Evolutionary conservation across 2,113 vertebrate species (phyloP).

Genomic region (Talpa occidentalis): DNA sequence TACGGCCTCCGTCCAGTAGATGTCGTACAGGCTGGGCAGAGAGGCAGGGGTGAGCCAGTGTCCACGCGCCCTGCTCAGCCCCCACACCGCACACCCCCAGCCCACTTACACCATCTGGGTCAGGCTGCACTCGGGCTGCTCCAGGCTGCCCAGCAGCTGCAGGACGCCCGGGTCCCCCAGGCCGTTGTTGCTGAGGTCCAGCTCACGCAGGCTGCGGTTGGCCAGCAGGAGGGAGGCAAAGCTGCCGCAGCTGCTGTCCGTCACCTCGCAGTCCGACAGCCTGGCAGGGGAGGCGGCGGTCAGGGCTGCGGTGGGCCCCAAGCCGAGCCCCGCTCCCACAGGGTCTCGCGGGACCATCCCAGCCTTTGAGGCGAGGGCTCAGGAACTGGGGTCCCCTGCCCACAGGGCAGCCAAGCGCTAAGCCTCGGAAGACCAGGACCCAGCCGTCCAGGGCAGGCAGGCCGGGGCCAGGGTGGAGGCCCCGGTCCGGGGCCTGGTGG

Average conservation of each 20-base stretch:
- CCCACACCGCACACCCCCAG: rapidly evolving
- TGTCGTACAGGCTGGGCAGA: slow-evolving; percentile 87
- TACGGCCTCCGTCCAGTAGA: slow-evolving; percentile 78
- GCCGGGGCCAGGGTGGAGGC: not conserved
- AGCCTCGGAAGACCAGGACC: too few species aligned
- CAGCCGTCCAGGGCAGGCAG: too few species aligned
- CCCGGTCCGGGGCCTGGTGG: rapidly evolving
- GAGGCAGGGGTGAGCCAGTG: too few species aligned
- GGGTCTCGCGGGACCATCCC: too few species aligned
- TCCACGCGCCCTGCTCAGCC: too few species aligned
- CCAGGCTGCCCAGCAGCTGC: slow-evolving; percentile 80
- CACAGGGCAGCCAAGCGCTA: too few species aligned
- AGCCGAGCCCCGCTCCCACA: too few species aligned
- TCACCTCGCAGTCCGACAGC: slow-evolving; percentile 83
- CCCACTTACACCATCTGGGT: slow-evolving; percentile 59
- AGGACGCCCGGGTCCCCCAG: slow-evolving; percentile 79
- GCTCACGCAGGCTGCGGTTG: slow-evolving; percentile 78
- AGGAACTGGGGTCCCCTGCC: too few species aligned
- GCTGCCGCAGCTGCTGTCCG: slow-evolving; percentile 64
- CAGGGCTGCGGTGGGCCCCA: too few species aligned
- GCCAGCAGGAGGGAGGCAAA: slow-evolving; percentile 66
- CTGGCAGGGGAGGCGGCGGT: slow-evolving; percentile 55
- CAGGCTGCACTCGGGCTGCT: slow-evolving; percentile 72
- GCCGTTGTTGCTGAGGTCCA: slow-evolving; percentile 87
- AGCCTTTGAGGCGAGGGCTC: too few species aligned